Conservation (phyloP, 2,113 vertebrate genomes). For the Sitta europaea region DNA sequence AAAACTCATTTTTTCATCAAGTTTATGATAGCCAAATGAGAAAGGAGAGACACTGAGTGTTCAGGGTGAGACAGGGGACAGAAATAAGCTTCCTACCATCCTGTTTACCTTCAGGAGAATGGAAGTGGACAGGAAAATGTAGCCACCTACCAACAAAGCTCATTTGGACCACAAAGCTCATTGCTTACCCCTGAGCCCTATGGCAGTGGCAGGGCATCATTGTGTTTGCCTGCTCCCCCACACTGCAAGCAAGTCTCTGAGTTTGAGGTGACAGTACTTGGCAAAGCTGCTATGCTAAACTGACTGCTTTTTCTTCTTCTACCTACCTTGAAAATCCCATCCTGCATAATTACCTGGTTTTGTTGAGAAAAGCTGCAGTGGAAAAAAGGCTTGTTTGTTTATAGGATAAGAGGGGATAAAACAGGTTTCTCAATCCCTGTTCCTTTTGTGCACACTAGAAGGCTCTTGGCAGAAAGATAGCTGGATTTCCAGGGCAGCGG, state of each 20-base stretch:
- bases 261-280: neutral
- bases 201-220: neutral
- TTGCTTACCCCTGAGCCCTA: neutral
- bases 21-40: neutral
- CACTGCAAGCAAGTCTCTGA: neutral
- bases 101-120: neutral
- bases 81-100: neutral
- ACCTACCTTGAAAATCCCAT: neutral
- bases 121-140: neutral
- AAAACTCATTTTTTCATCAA: neutral
- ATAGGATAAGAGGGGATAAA: neutral
- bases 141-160: neutral
- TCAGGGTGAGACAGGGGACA: neutral
- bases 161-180: neutral
- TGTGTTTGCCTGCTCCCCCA: neutral
- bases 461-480: slow-evolving; percentile 3
- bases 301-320: neutral
- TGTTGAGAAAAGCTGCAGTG: neutral
- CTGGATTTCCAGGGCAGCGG: neutral
- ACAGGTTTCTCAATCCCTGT: neutral
- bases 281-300: neutral
- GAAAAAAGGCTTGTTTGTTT: slow-evolving; percentile 16
- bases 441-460: neutral
- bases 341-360: neutral
- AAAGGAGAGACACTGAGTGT: neutral